A percentile compares a stretch with the other conserved stretches of the same genome.
Evolutionary conservation across 2,113 vertebrate genomes (phyloP).

Genomic region (Poeciliopsis turrubarensis): DNA sequence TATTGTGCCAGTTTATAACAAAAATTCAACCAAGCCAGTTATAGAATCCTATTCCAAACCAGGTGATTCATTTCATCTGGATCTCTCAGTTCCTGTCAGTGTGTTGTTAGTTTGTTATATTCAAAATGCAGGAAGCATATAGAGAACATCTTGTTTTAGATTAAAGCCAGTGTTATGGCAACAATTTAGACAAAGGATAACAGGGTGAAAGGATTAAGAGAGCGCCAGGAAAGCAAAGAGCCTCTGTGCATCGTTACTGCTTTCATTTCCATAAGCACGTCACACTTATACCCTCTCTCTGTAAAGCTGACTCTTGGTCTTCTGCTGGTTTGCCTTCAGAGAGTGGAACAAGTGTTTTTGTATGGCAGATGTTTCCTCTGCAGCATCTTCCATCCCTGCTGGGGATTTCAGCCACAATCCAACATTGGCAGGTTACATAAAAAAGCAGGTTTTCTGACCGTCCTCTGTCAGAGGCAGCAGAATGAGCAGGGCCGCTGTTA

Average conservation of each 20-base stretch:
- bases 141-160: not conserved
- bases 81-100: no score
- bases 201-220: not conserved
- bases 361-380: slow-evolving; percentile 26
- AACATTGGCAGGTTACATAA: slow-evolving; percentile 32
- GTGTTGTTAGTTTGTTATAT: no score
- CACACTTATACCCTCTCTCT: not conserved
- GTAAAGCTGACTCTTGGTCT: slow-evolving; percentile 21
- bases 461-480: slow-evolving; percentile 20
- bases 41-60: no score
- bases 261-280: not conserved
- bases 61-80: no score
- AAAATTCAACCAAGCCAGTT: no score
- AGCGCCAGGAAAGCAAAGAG: not conserved
- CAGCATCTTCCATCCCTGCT: slow-evolving; percentile 19
- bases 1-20: no score
- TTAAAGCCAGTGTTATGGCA: not conserved
- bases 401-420: slow-evolving; percentile 28
- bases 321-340: slow-evolving; percentile 6
- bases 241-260: not conserved
- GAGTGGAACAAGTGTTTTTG: slow-evolving; percentile 13
- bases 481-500: slow-evolving; percentile 31
- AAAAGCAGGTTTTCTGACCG: slow-evolving; percentile 28
- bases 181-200: not conserved
- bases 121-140: no score